These are phyloP conservation scores for Actenoides hombroni DNA, from an alignment of 2,113 vertebrate genomes.

Conservation along the genomic window DNA sequence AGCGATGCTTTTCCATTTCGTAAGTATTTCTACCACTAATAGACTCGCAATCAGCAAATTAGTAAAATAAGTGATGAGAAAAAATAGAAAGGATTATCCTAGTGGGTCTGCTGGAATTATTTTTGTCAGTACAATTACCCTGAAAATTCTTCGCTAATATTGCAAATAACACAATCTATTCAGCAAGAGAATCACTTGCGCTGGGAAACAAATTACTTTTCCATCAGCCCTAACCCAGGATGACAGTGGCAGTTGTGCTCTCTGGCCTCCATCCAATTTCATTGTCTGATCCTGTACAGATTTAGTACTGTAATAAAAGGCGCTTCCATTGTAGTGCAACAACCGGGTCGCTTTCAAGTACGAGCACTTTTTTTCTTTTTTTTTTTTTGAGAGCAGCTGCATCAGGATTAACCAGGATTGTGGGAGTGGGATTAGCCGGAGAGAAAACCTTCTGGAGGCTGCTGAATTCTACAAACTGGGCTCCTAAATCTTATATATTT, in stretches of 20 bases:
- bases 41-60: slow-evolving; percentile 63
- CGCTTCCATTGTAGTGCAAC: slow-evolving; percentile 55
- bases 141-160: slow-evolving; percentile 64
- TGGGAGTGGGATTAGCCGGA: slow-evolving; percentile 43
- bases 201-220: slow-evolving; percentile 69
- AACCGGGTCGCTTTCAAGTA: slow-evolving; percentile 66
- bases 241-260: slow-evolving; percentile 61
- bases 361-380: slow-evolving; percentile 10
- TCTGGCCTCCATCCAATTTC: slow-evolving; percentile 69
- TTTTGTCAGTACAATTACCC: slow-evolving; percentile 66
- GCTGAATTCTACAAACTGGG: slow-evolving; percentile 22
- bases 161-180: slow-evolving; percentile 64
- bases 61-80: slow-evolving; percentile 41
- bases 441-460: slow-evolving; percentile 33
- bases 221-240: slow-evolving; percentile 65
- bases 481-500: background rate
- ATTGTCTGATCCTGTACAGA: slow-evolving; percentile 60
- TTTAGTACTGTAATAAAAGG: slow-evolving; percentile 60
- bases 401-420: slow-evolving; percentile 67
- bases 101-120: slow-evolving; percentile 50
- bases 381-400: slow-evolving; percentile 58
- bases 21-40: slow-evolving; percentile 46
- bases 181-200: slow-evolving; percentile 49
- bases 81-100: slow-evolving; percentile 43
- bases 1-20: slow-evolving; percentile 37